Evolutionary conservation across 2,888 invertebrate genomes (phyloP).

Genomic region (Lithophane ornitopus): DNA sequence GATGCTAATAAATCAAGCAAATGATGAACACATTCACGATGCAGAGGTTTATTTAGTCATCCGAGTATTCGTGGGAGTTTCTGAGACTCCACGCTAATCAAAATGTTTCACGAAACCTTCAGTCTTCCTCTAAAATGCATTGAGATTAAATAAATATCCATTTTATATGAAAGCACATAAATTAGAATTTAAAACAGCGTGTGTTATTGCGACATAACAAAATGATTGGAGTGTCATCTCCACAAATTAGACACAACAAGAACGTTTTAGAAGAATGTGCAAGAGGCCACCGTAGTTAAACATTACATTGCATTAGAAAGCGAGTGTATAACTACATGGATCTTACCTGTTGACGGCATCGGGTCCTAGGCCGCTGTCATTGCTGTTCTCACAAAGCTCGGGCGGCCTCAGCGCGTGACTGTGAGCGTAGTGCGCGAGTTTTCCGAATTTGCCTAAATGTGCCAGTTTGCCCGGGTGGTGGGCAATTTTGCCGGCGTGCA

Average conservation of each 20-base stretch:
- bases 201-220: slow-evolving; percentile 31
- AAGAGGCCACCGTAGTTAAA: slow-evolving; percentile 18
- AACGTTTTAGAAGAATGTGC: slow-evolving; percentile 32
- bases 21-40: slow-evolving; percentile 36
- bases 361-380: slow-evolving; percentile 96
- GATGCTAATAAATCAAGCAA: slow-evolving; percentile 22
- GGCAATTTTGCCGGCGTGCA: slow-evolving; percentile 80
- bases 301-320: slow-evolving; percentile 51
- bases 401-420: slow-evolving; percentile 87
- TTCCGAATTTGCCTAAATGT: slow-evolving; percentile 85
- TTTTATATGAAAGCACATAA: slow-evolving; percentile 14
- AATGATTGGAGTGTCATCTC: slow-evolving; percentile 3
- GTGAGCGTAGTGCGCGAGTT: slow-evolving; percentile 84
- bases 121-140: slow-evolving; percentile 1
- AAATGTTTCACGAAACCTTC: slow-evolving; percentile 8
- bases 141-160: background rate
- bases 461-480: slow-evolving; percentile 75
- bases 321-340: slow-evolving; percentile 42
- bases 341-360: slow-evolving; percentile 91
- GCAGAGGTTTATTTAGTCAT: slow-evolving; percentile 17
- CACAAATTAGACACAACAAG: slow-evolving; percentile 17
- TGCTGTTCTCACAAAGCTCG: slow-evolving; percentile 95
- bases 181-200: slow-evolving; percentile 28
- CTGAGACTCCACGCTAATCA: slow-evolving; percentile 13
- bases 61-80: slow-evolving; percentile 17